Evolutionary conservation across 2,797 vertebrate species (phyloP).

Genomic region (Notamacropus eugenii): DNA sequence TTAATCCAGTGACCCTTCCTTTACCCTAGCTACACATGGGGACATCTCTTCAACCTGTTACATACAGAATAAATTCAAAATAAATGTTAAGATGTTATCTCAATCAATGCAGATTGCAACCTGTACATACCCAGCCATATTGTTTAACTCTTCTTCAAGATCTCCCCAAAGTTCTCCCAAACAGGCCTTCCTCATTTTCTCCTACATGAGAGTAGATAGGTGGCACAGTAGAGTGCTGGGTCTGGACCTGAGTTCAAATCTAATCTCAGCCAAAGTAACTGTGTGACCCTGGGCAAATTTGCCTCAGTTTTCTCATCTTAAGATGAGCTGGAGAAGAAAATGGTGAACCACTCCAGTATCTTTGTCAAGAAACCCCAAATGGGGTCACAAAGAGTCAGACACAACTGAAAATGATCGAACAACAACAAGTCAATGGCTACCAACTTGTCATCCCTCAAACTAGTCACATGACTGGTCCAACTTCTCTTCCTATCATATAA

Average conservation of each 20-base stretch:
- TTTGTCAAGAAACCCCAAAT: too few relatives aligned
- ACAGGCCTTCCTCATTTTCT: not conserved
- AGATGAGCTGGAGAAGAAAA: too few relatives aligned
- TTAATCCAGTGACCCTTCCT: not conserved
- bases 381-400: too few relatives aligned
- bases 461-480: too few relatives aligned
- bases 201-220: not conserved
- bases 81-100: not conserved
- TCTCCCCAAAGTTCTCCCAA: too few relatives aligned
- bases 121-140: not conserved
- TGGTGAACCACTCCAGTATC: too few relatives aligned
- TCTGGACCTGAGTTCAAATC: not conserved
- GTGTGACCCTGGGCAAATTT: not conserved
- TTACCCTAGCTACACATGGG: not conserved
- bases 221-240: not conserved
- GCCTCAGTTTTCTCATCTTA: not conserved
- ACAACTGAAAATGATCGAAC: too few relatives aligned
- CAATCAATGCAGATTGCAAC: not conserved
- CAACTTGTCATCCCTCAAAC: too few relatives aligned
- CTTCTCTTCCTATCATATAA: too few relatives aligned
- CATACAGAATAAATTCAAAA: not conserved
- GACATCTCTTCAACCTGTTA: not conserved
- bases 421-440: too few relatives aligned
- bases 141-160: too few relatives aligned
- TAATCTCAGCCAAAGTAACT: not conserved